Base-by-base conservation (phyloP, 2,113 vertebrate genomes). In the Leuciscus idus region DNA sequence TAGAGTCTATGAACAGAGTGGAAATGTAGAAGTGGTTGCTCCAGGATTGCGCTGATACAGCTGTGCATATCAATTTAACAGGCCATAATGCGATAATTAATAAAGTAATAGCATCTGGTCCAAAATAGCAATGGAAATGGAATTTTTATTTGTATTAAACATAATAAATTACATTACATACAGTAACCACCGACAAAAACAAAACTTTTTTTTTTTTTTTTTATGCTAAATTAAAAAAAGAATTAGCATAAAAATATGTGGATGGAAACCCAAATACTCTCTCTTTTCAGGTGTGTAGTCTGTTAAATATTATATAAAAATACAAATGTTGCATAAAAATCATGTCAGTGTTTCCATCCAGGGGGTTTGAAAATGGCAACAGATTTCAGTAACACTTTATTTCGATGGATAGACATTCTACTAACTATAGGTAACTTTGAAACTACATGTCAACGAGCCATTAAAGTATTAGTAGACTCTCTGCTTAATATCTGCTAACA, bases 1-100 rank as follows among this genome's bases (percentile, higher is more conserved):
- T 9, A 17, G 48, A 77, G 75, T 52, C 52, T 55, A 77, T 55
- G 75, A 43, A 72, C 33, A 72, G 68, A 43, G n/a, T 75, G 50
- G 50, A 55, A 77, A 17, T 0, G 26, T 77, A 50, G 7, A 55
- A 77, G 28, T 21, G 48, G 72, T 17, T 77, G 75, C 50, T 43
- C 4, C 19, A 43, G 68, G 21, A 72, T 23, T 0, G 4, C 36
- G 23, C 70, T 2, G 36, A 72, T 23, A 23, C 21, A 72, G 36
- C 19, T 72, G 21, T 43, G 10, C 33, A 43, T 43, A n/a, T 73
- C 36, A n/a, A 23, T 39, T 39, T 39, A 39, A 39, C 9, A 9
- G 8, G 33, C 17, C 19, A 39, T 72, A 23, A 72, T 43, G 36
- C 36, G 43, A 43, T 1, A 43, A 12, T 73, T 23, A 23, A 23